Evolutionary conservation across 1,140 invertebrate genomes (phyloP), one percentile per base, ranked within the genome.

Genomic region (Meloidogyne exigua): DNA sequence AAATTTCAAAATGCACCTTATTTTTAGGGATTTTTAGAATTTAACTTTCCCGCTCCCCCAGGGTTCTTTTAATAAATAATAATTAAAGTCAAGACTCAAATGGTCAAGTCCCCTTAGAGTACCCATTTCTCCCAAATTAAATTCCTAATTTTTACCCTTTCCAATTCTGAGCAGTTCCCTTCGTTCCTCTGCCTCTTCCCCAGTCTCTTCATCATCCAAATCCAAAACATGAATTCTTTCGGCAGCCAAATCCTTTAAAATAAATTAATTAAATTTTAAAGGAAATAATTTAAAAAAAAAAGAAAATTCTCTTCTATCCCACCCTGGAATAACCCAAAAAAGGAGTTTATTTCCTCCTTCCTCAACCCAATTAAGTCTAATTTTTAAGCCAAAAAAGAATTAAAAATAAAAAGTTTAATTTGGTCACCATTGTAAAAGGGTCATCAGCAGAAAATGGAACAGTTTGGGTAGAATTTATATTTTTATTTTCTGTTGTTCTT

Each of bases 211-310:
- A 80, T 86, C 85, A 23, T 87, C 85, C 72, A 87, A 68, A 74
- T 87, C 85, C 18, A 87, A 74, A 26, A 87, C 86, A 18, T 84
- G 74, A 39, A 87, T 87, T 69, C 84, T 84, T 36, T 87, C 84
- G 2, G 85, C 85, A n/a, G 86, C 68, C 39, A 87, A 76, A 65
- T 87, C 82, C 77, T 73, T 71, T 44, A 32, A 64, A 72, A 72
- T 39, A 68, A 25, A 68, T 44, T 44, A 32, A 32, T 32, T 3
- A 32, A 32, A 32, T 32, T n/a, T n/a, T n/a, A n/a, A n/a, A n/a
- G n/a, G n/a, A n/a, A n/a, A n/a, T n/a, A n/a, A n/a, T n/a, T n/a
- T n/a, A n/a, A n/a, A n/a, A n/a, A n/a, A n/a, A n/a, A n/a, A n/a
- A n/a, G n/a, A n/a, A n/a, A n/a, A n/a, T n/a, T n/a, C n/a, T n/a